Evolutionary conservation across 2,888 invertebrate genomes (phyloP), one percentile per base, ranked within the genome.

Genomic region (Neoscelio sp.): DNA sequence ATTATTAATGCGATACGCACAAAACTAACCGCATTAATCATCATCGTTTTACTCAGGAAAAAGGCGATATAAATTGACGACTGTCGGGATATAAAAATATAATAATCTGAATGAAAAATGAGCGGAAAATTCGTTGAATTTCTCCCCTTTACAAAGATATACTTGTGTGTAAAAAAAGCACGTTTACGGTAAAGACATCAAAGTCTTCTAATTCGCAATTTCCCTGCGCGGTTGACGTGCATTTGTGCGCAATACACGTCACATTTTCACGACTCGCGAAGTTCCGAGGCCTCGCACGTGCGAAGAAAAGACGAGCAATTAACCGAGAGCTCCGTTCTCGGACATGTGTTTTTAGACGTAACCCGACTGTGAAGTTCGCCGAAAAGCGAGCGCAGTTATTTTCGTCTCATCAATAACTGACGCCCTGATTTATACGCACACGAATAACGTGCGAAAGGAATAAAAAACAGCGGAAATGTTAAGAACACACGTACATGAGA

Each of bases 391-490:
- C 23, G n/a, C 12, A 4, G 62, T 60, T 78, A 78, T 78, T 73
- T 78, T 26, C 35, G 74, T 74, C 48, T 70, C 74, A 50, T 78
- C 74, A 74, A 74, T 75, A 79, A 70, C 68, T 70, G 58, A 70
- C 78, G 74, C 48, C 70, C 70, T 42, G 50, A 50, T 70, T 78
- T 56, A 28, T 42, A 64, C 64, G 54, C 64, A 5, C 40, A 46
- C 23, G 23, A 62, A 75, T 54, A 62, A 65, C 56, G 40, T n/a
- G 13, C 44, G n/a, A 35, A 7, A 35, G 12, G 35, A 35, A n/a
- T n/a, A n/a, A n/a, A n/a, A n/a, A n/a, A n/a, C n/a, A n/a, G n/a
- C n/a, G n/a, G n/a, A n/a, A n/a, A n/a, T n/a, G n/a, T n/a, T n/a
- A n/a, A n/a, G n/a, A n/a, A n/a, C n/a, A n/a, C n/a, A n/a, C n/a